Percentiles rank a stretch among this genome's conserved stretches.
phyloP scores from a whole-genome alignment of 2,888 invertebrate genomes.

The Brachycybe producta region DNA sequence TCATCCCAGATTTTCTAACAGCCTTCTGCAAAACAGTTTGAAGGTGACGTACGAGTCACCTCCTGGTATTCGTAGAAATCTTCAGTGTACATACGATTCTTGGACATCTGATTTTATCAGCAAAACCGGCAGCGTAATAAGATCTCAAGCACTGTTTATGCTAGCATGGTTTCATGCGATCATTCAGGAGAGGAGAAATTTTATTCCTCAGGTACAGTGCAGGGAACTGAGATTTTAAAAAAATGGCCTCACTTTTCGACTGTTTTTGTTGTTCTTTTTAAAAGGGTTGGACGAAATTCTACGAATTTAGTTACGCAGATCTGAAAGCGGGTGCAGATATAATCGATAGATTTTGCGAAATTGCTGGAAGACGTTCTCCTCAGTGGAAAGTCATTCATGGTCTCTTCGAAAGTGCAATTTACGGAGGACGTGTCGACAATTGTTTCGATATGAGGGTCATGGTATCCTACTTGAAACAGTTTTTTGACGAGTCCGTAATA shows the following conservation, averaged over 20 bases:
- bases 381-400: conserved; percentile 66
- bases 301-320: conserved; percentile 76
- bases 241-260: background rate
- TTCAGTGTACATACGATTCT: conserved; percentile 56
- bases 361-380: conserved; percentile 20
- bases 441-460: conserved; percentile 54
- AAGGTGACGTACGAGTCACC: conserved; percentile 73
- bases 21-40: conserved; percentile 60
- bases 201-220: conserved; percentile 55
- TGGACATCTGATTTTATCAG: conserved; percentile 45
- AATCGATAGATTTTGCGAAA: conserved; percentile 39
- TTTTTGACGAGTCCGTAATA: conserved; percentile 43
- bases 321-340: conserved; percentile 58
- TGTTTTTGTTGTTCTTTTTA: conserved; percentile 4
- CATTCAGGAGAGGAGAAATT: conserved; percentile 73
- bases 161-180: conserved; percentile 80
- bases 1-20: conserved; percentile 57
- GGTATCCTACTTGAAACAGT: conserved; percentile 50
- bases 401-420: conserved; percentile 62
- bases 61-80: conserved; percentile 69
- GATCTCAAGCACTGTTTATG: conserved; percentile 49
- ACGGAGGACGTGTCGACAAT: conserved; percentile 75
- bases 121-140: conserved; percentile 25
- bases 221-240: background rate
- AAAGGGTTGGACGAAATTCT: conserved; percentile 74